Conservation (phyloP, 2,888 invertebrate genomes). For the Vanessa cardui region DNA sequence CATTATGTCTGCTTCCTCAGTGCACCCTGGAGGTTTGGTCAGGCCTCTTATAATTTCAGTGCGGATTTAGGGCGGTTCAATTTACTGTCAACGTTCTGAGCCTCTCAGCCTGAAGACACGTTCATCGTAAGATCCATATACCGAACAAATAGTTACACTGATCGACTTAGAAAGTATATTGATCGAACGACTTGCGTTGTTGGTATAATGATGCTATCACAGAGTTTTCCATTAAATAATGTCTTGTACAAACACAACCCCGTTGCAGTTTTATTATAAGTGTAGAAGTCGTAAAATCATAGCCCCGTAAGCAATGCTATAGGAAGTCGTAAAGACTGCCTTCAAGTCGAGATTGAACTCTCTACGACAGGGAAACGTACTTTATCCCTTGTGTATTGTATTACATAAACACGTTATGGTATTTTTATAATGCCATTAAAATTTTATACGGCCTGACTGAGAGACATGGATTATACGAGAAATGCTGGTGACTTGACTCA, state of each 20-base stretch:
- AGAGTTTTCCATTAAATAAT: background rate
- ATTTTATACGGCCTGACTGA: slow-evolving; percentile 2
- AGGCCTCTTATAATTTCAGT: no score
- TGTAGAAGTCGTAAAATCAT: slow-evolving; percentile 7
- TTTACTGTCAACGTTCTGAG: no score
- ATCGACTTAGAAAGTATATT: no score
- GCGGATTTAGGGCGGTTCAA: no score
- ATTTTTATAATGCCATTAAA: slow-evolving; percentile 11
- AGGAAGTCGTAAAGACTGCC: slow-evolving; percentile 6
- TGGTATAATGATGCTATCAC: no score
- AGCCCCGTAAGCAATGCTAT: background rate
- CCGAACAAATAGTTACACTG: no score
- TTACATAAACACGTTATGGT: slow-evolving; percentile 5
- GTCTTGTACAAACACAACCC: background rate
- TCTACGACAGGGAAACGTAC: slow-evolving; percentile 6
- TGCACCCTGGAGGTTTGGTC: no score
- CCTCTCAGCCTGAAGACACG: no score
- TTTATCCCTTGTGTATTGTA: slow-evolving; percentile 5
- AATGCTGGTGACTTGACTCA: background rate
- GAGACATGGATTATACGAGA: background rate
- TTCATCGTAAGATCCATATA: no score
- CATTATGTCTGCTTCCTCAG: no score
- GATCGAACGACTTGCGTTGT: no score
- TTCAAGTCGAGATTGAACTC: slow-evolving; percentile 1
- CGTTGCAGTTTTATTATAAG: background rate